Conservation (phyloP, 2,113 vertebrate species). For the Gadus chalcogrammus region DNA sequence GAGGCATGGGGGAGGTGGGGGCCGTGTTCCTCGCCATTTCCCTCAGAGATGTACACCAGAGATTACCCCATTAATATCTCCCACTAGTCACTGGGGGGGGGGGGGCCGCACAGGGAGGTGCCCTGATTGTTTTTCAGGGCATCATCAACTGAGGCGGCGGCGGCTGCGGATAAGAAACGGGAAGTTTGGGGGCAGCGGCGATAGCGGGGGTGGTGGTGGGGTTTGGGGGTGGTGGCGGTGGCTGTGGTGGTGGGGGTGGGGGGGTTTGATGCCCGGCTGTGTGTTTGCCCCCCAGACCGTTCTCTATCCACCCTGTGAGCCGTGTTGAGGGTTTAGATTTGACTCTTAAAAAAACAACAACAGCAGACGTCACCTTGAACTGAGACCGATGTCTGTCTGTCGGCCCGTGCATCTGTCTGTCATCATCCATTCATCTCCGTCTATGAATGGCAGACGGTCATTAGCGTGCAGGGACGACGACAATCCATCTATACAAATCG, state of each 20-base stretch:
- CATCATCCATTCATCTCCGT: background rate
- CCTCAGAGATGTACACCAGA: slow-evolving; percentile 65
- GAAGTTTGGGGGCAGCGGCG: slow-evolving; percentile 13
- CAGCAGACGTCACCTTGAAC: background rate
- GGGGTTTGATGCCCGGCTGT: too few relatives aligned
- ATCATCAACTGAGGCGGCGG: slow-evolving; percentile 27
- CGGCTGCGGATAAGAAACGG: background rate
- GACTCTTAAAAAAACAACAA: background rate
- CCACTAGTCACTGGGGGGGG: slow-evolving; percentile 58
- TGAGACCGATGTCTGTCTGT: background rate
- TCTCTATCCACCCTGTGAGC: too few relatives aligned
- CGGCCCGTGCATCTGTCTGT: slow-evolving; percentile 16
- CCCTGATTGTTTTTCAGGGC: slow-evolving; percentile 26
- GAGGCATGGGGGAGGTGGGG: slow-evolving; percentile 11
- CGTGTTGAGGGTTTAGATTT: background rate
- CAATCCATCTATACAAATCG: background rate
- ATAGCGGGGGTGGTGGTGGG: background rate
- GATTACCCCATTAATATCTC: slow-evolving; percentile 85
- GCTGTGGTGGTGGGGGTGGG: too few relatives aligned
- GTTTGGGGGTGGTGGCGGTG: background rate
- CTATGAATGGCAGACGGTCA: too few relatives aligned
- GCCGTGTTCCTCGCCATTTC: slow-evolving; percentile 61
- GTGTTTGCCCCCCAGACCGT: too few relatives aligned
- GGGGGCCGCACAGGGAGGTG: slow-evolving; percentile 32
- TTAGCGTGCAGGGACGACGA: background rate